A percentile compares a stretch with the other conserved stretches of the same genome.
Conservation (phyloP, 2,888 invertebrate genomes). For the Masnerella sp. region DNA sequence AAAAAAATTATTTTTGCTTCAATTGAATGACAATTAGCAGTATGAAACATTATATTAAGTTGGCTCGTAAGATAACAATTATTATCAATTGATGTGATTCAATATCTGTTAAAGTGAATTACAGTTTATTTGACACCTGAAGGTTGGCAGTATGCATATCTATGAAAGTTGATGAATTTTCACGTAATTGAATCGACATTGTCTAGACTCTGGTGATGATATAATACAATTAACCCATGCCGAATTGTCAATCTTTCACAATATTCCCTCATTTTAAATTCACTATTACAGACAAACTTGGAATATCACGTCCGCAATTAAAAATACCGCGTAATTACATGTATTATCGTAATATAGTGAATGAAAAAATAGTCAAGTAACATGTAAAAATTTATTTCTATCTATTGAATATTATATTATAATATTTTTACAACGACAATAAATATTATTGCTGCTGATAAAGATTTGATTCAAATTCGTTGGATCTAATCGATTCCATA, state of each 20-base stretch:
- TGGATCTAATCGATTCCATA: slow-evolving; percentile 78
- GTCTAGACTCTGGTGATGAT: slow-evolving; percentile 18
- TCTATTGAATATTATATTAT: not conserved
- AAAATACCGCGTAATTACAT: not conserved
- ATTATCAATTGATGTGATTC: too few relatives aligned
- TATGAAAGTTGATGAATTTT: not conserved
- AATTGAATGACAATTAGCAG: not conserved
- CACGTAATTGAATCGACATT: slow-evolving; percentile 3
- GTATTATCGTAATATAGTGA: not conserved
- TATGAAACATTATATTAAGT: not conserved
- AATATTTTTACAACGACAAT: slow-evolving; percentile 12
- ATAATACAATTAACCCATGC: not conserved
- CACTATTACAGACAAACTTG: not conserved
- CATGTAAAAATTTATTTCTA: slow-evolving; percentile 21
- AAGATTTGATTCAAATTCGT: not conserved
- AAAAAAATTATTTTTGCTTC: not conserved
- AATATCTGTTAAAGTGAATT: too few relatives aligned
- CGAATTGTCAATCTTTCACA: slow-evolving; percentile 10
- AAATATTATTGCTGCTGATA: slow-evolving; percentile 28
- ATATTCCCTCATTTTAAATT: slow-evolving; percentile 7
- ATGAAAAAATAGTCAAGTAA: not conserved
- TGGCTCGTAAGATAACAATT: slow-evolving; percentile 2
- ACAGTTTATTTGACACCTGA: slow-evolving; percentile 3
- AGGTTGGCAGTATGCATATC: too few relatives aligned
- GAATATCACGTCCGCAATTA: not conserved